Conservation (phyloP, 2,797 vertebrate genomes). For the Balearica regulorum region DNA sequence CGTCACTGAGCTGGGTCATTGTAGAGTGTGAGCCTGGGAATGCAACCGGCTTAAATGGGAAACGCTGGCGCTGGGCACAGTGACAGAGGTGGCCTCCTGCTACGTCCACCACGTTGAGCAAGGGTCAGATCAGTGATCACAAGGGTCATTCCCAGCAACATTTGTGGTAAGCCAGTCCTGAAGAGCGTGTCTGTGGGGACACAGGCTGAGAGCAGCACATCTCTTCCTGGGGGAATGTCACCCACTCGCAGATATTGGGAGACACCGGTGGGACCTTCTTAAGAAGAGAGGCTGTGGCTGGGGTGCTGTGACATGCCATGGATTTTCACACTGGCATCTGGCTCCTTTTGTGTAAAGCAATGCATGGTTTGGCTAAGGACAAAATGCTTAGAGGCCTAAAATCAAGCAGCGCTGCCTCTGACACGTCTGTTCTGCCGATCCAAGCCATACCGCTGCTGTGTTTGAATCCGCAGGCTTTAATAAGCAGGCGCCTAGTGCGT, state of each 20-base stretch:
- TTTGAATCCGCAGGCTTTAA: neutral
- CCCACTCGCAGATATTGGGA: neutral
- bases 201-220: neutral
- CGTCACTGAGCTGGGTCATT: neutral
- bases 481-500: neutral
- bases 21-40: neutral
- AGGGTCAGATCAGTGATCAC: neutral
- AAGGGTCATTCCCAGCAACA: neutral
- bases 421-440: neutral
- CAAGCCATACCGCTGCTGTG: neutral
- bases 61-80: accelerated
- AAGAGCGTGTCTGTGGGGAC: neutral
- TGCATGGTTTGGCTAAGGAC: neutral
- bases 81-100: neutral
- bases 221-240: neutral
- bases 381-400: neutral
- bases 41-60: neutral
- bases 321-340: neutral
- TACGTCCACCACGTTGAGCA: neutral
- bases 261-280: neutral
- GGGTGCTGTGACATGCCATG: accelerated
- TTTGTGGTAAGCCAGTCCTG: neutral
- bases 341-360: neutral
- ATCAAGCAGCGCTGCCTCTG: neutral
- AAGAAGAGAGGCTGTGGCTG: neutral